Base-by-base conservation (phyloP, 2,113 vertebrate species). In the Hippocampus mohnikei region DNA sequence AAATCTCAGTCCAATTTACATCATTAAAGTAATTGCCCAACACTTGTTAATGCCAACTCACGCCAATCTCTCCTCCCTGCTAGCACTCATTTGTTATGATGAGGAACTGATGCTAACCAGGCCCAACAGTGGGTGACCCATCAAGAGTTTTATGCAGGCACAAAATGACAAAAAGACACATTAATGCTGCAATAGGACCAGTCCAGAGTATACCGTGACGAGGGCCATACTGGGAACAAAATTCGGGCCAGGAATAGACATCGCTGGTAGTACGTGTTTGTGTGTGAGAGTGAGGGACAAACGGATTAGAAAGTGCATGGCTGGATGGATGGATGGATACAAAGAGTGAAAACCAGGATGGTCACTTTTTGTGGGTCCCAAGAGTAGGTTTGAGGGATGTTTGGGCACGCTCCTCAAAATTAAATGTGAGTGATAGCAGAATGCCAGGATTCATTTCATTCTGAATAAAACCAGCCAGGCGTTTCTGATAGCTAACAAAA, bases 1-100 rank as follows among this genome's bases (percentile, higher is more conserved):
- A 90, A 88, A 91, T 88, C 82, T 86, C 77, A 60, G 75, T 70
- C 71, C 83, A 85, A 86, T 91, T 91, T 88, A 82, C 72, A 84
- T 90, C 80, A 84, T 90, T 82, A 88, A 82, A 84, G 81, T 89
- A 92, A 90, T 91, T 91, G 87, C 80, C 83, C 84, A 88, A 87
- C 86, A 88, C 86, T 89, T 89, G 87, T 81, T 87, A 82, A 89
- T 77, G 85, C 74, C 82, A 83, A 87, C 74, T 88, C 88, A 82
- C 81, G 86, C 83, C 86, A 91, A 83, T 91, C 84, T 84, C 70
- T 67, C 66, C 61, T 82, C 84, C 82, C 69, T 76, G 69, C 84
- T 91, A 85, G 72, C 74, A 66, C 76, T 80, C 81, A 85, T 91
- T 92, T 87, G 71, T 78, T 62, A 81, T 89, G 81, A 91, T 92